Base-by-base conservation (phyloP, 2,797 vertebrate species). In the Numenius phaeopus region DNA sequence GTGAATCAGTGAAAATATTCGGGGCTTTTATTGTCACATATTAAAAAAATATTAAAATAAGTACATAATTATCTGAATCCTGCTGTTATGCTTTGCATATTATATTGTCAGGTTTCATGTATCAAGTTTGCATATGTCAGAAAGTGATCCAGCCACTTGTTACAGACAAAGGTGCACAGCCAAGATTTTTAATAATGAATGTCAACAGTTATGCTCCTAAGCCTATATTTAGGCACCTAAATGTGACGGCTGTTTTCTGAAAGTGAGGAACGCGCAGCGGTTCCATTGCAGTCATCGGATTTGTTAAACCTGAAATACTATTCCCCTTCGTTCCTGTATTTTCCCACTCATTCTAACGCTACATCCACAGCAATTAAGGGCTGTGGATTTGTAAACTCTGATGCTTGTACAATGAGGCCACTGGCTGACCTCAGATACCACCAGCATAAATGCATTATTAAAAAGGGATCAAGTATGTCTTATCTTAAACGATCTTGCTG, bases 141-240 rank as follows among this genome's bases (percentile, higher is more conserved):
- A 79, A 79, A 71, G 64, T 14, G 72, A 85, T 92, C 89, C 73
- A 75, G 89, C 75, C 92, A 71, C 88, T 81, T 64, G 92, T 67
- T 59, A 27, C 78, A 70, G 87, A 37, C 93, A 73, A 76, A 86
- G 90, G 86, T 95, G 94, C 39, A 50, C 92, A 85, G 95, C 93
- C 90, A 96, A 96, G 92, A 67, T 72, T 83, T 76, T 81, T 90
- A 67, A 30, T 76, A 93, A 88, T 83, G 69, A 50, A 42, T 82
- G 87, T 89, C 95, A 96, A 78, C 81, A 93, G 90, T 92, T 83
- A 77, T 9, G 65, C 89, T 86, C 49, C 87, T 86, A 39, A 55
- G 72, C 87, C 96, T 96, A 71, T 75, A 62, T 86, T 82, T 76
- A 65, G 91, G 78, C 67, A 75, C 88, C 3, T 1, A 55, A 83